Evolutionary conservation across 2,888 invertebrate genomes (phyloP).

Genomic region (Drosophila mulleri): DNA sequence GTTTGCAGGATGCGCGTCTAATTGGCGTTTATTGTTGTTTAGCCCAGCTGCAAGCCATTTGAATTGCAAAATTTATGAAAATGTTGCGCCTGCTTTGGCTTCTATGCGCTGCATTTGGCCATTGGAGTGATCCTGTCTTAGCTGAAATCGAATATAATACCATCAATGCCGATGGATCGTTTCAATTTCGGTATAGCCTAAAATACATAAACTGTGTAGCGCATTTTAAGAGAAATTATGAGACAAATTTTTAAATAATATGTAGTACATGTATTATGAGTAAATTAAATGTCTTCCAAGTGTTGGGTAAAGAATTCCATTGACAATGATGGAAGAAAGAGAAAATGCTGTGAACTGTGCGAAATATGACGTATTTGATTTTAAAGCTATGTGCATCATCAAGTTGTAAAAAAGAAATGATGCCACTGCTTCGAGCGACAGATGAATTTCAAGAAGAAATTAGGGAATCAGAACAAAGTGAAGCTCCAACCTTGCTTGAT

Average conservation of each 20-base stretch:
- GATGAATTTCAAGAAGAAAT: not conserved
- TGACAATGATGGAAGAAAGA: too few species aligned
- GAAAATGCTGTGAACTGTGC: too few species aligned
- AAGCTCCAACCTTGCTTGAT: not conserved
- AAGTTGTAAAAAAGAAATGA: too few species aligned
- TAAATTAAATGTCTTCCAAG: not conserved
- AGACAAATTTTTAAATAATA: not conserved
- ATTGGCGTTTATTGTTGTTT: slow-evolving; percentile 22
- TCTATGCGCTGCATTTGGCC: slow-evolving; percentile 42
- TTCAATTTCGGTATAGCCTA: slow-evolving; percentile 88
- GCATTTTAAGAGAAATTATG: not conserved
- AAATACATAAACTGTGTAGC: not conserved
- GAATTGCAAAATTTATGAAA: slow-evolving; percentile 39
- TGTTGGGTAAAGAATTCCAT: too few species aligned
- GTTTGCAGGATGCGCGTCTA: slow-evolving; percentile 63
- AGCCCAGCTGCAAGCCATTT: slow-evolving; percentile 14
- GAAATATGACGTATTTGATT: too few species aligned
- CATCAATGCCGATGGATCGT: slow-evolving; percentile 90
- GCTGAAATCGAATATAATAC: slow-evolving; percentile 87
- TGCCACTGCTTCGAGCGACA: not conserved
- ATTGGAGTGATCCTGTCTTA: slow-evolving; percentile 31
- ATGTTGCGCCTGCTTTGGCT: slow-evolving; percentile 58
- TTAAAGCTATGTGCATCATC: too few species aligned
- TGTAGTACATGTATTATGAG: not conserved
- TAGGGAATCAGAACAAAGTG: not conserved